Evolutionary conservation across 2,797 vertebrate genomes (phyloP).

Genomic region (Sebastes miniatus): DNA sequence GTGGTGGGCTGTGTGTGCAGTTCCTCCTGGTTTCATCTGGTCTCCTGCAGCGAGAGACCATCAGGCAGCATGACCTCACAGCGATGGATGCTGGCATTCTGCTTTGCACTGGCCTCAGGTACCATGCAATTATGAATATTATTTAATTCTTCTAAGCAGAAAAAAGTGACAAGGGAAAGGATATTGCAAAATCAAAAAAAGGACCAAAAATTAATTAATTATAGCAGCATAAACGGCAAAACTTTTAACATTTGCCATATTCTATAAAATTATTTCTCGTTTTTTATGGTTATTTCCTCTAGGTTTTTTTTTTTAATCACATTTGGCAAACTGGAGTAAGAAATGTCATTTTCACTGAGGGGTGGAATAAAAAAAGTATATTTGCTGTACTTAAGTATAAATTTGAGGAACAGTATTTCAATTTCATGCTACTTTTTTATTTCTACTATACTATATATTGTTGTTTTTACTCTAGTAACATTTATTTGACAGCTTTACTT

Average conservation of each 20-base stretch:
- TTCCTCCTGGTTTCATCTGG: neutral
- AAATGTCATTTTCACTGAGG: neutral
- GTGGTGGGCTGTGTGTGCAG: neutral
- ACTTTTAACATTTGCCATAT: neutral
- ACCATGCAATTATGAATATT: neutral
- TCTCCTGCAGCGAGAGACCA: neutral
- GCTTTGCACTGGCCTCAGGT: constrained; percentile 59
- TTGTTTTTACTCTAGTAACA: fast-evolving
- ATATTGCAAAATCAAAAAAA: neutral
- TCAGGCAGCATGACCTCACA: constrained; percentile 40
- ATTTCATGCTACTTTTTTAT: neutral
- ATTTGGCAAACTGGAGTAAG: neutral
- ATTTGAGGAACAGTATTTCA: neutral
- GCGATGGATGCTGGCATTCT: constrained; percentile 25
- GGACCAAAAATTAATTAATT: neutral
- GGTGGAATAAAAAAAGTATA: neutral
- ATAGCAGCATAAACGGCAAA: neutral
- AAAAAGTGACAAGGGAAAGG: neutral
- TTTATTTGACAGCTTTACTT: neutral
- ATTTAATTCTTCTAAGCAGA: neutral
- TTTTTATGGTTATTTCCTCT: neutral
- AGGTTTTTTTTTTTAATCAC: neutral
- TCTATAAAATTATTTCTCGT: neutral
- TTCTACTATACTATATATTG: neutral
- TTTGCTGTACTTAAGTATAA: neutral